phyloP scores from a whole-genome alignment of 1,140 invertebrate genomes.

The Scaptomyza montana region DNA sequence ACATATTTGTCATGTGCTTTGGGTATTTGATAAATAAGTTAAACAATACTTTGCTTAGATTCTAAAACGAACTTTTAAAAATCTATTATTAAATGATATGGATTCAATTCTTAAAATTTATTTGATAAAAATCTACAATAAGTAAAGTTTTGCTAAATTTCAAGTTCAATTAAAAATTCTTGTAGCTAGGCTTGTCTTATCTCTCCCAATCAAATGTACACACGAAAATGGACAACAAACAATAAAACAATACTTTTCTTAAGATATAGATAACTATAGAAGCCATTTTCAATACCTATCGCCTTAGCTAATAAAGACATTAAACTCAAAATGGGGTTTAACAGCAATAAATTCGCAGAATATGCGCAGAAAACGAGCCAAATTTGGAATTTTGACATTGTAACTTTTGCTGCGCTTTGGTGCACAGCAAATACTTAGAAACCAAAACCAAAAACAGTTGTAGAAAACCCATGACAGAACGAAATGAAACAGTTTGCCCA shows the following conservation, averaged over 20 bases:
- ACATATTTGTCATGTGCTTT: too few species aligned
- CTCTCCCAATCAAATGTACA: conserved; percentile 20
- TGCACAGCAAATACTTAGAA: conserved; percentile 61
- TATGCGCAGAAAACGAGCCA: conserved; percentile 42
- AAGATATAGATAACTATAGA: conserved; percentile 3
- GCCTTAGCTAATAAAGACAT: conserved; percentile 67
- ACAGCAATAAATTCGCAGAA: conserved; percentile 53
- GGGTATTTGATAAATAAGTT: too few species aligned
- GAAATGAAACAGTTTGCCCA: conserved; percentile 8
- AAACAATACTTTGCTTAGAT: too few species aligned
- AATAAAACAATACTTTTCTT: conserved; percentile 20
- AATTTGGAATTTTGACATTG: conserved; percentile 11
- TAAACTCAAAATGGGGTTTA: conserved; percentile 41
- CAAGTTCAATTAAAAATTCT: conserved; percentile 44
- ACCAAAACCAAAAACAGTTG: conserved; percentile 3
- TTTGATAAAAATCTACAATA: neutral
- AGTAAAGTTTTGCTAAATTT: conserved; percentile 5
- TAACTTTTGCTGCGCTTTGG: conserved; percentile 46
- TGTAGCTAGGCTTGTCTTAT: conserved; percentile 54
- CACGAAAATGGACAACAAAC: conserved; percentile 26
- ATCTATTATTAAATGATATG: neutral
- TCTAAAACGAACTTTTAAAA: too few species aligned
- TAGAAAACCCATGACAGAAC: conserved; percentile 1
- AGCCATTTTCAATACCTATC: conserved; percentile 58
- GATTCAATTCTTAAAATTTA: too few species aligned